These are phyloP conservation scores for Silurus lanzhouensis DNA, from an alignment of 2,797 vertebrate species.

Conservation along the genomic window DNA sequence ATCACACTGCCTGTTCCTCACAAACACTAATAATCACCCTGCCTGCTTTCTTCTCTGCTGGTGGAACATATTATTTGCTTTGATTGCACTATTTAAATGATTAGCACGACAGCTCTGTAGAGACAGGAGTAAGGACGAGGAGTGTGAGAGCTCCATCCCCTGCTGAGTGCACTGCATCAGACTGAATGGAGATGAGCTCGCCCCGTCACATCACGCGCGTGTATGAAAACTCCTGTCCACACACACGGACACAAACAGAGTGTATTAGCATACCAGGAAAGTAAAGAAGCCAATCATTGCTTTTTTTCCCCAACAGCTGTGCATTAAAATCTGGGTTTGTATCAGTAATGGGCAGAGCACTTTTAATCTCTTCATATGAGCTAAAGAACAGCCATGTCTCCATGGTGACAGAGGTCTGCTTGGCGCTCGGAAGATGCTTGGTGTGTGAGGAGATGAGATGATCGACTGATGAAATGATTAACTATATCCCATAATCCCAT, in stretches of 20 bases:
- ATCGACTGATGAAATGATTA: slow-evolving; percentile 47
- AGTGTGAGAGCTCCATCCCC: slow-evolving; percentile 67
- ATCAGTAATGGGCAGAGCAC: slow-evolving; percentile 45
- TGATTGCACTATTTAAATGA: slow-evolving; percentile 85
- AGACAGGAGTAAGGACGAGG: slow-evolving; percentile 64
- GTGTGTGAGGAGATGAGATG: slow-evolving; percentile 43
- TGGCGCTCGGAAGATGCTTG: slow-evolving; percentile 48
- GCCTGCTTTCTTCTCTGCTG: slow-evolving; percentile 71
- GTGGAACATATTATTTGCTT: slow-evolving; percentile 78
- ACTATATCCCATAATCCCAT: slow-evolving; percentile 37
- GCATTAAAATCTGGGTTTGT: slow-evolving; percentile 37
- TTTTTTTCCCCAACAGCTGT: slow-evolving; percentile 15
- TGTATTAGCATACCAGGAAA: slow-evolving; percentile 13
- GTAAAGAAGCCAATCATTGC: slow-evolving; percentile 10
- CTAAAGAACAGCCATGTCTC: slow-evolving; percentile 51
- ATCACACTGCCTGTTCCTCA: slow-evolving; percentile 75
- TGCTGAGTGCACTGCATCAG: slow-evolving; percentile 67
- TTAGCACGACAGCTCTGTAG: slow-evolving; percentile 75
- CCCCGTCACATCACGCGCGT: slow-evolving; percentile 75
- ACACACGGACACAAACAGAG: slow-evolving; percentile 60
- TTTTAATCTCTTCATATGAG: slow-evolving; percentile 53
- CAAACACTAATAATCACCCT: slow-evolving; percentile 81
- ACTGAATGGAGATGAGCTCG: slow-evolving; percentile 66
- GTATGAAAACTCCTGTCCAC: slow-evolving; percentile 62
- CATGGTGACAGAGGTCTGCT: slow-evolving; percentile 59